Evolutionary conservation across 1,140 invertebrate genomes (phyloP), one percentile per base, ranked within the genome.

Genomic region (Telenomus remus): DNA sequence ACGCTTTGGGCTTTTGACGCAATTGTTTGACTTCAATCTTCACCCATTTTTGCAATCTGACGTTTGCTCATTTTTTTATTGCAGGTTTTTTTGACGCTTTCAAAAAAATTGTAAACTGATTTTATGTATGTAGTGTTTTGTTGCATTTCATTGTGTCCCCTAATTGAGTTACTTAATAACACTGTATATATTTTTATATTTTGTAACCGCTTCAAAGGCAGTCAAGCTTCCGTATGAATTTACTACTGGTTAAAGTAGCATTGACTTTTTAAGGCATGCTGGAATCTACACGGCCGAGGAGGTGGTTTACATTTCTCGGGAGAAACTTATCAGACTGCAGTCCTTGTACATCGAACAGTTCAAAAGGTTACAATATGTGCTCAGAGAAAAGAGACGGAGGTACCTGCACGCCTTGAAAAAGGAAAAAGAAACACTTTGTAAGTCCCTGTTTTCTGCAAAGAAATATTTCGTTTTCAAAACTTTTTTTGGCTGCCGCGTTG

Each of bases 271-370:
- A 86, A 94, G 93, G 86, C 93, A 96, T 87, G 95, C 95, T 19
- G 94, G 94, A 13, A 92, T 96, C 0, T 97, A 93, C 81, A 96
- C 96, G 0, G 93, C 93, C 0, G 95, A 97, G 81, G 96, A 97
- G 86, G 93, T 95, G 0, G 92, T 95, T 7, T 89, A 91, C 50
- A 92, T 96, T 48, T 91, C 95, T 0, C 89, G 92, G 71, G 91
- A 93, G 55, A 95, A 95, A 81, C 84, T 97, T 59, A 91, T 93
- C 7, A 89, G 92, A 47, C 86, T 98, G 7, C 95, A 97, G 80
- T 90, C 92, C 0, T 88, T 97, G 12, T 98, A 97, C 79, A 92
- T 95, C 48, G 92, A 94, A 33, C 95, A 97, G 82, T 94, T 95
- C 81, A 91, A 92, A 79, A 89, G 94, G 55, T 86, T 97, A 35